Evolutionary conservation across 2,888 invertebrate genomes (phyloP).

Genomic region (Rhamphomyia laevipes): DNA sequence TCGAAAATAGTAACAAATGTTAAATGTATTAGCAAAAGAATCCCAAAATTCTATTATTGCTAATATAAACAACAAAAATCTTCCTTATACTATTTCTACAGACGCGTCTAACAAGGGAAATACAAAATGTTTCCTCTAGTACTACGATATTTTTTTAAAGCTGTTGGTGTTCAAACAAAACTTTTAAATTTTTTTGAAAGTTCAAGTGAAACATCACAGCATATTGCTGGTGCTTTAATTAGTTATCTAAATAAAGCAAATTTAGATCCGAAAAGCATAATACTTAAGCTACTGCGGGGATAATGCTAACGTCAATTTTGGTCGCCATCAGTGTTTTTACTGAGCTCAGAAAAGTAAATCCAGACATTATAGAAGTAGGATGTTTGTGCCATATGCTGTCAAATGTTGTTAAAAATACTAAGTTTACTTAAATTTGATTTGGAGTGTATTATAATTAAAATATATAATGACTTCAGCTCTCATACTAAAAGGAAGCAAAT

Average conservation of each 20-base stretch:
- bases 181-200: background rate
- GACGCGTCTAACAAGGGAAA: constrained; percentile 3
- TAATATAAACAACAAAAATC: background rate
- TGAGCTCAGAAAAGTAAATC: background rate
- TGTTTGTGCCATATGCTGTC: background rate
- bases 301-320: constrained; percentile 6
- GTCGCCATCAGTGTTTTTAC: background rate
- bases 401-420: background rate
- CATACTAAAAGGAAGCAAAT: background rate
- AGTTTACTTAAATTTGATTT: background rate
- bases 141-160: background rate
- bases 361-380: background rate
- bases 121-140: background rate
- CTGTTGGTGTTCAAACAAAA: background rate
- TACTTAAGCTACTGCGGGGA: constrained; percentile 5
- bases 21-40: background rate
- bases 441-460: background rate
- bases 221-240: background rate
- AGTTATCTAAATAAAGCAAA: background rate
- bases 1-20: background rate
- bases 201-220: background rate
- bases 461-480: background rate
- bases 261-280: constrained; percentile 1
- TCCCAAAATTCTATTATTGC: background rate
- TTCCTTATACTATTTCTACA: background rate